A percentile compares a stretch with the other conserved stretches of the same genome.
Conservation (phyloP, 2,113 vertebrate species). For the Sylvilagus bachmani region DNA sequence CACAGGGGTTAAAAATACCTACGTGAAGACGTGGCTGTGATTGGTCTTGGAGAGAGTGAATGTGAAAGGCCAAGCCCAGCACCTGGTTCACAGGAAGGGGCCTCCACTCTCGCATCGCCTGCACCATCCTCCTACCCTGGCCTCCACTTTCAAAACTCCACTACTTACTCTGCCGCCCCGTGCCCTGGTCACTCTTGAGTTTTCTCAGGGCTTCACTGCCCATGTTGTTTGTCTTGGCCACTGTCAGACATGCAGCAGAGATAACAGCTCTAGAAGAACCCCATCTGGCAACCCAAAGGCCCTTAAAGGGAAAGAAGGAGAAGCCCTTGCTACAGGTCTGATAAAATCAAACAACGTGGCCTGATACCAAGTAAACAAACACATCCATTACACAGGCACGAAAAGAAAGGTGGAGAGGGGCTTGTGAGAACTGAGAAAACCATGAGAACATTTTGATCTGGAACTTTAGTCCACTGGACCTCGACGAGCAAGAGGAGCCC, state of each 20-base stretch:
- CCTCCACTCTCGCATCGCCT: rapidly evolving
- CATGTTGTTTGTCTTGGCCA: neutral
- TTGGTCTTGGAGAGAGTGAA: neutral
- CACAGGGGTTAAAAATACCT: neutral
- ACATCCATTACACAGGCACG: neutral
- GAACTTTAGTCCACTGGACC: neutral
- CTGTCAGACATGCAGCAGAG: neutral
- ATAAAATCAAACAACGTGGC: neutral
- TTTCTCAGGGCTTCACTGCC: neutral
- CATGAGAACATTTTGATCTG: neutral
- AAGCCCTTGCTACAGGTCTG: neutral
- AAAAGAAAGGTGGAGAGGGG: neutral
- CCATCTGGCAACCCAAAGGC: neutral
- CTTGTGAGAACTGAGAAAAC: neutral
- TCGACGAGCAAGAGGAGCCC: neutral
- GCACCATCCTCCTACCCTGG: neutral
- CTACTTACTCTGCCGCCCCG: neutral
- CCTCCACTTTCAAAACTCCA: neutral
- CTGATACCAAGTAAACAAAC: neutral
- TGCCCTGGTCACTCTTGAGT: neutral
- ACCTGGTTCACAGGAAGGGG: no score
- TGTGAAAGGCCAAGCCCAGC: rapidly evolving
- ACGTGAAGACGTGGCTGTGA: neutral
- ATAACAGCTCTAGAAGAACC: slow-evolving; percentile 1
- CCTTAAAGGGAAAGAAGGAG: neutral